A percentile compares a stretch with the other conserved stretches of the same genome.
Conservation (phyloP, 1,140 invertebrate genomes). For the Vanessa tameamea region DNA sequence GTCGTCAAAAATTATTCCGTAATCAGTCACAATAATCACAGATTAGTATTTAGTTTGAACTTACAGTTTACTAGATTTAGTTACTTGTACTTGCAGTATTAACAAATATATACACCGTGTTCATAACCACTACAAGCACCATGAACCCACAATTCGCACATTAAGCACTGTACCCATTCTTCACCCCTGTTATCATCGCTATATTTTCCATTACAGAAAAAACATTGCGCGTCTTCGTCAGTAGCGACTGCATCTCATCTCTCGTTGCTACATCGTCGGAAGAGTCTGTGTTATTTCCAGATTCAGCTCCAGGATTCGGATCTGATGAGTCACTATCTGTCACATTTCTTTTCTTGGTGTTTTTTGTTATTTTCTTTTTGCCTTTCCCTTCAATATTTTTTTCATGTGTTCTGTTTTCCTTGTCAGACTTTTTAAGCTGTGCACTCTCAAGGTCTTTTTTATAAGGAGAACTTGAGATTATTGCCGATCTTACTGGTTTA, state of each 20-base stretch:
- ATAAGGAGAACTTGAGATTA: conserved; percentile 10
- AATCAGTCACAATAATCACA: conserved; percentile 3
- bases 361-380: conserved; percentile 13
- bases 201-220: conserved; percentile 18
- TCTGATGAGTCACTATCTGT: conserved; percentile 8
- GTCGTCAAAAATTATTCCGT: too few relatives aligned
- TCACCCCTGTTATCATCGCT: conserved; percentile 6
- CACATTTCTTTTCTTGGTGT: conserved; percentile 5
- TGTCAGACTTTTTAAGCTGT: not conserved
- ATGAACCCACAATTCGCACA: not conserved
- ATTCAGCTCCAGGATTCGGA: not conserved
- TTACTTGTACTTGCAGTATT: not conserved
- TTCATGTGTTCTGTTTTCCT: not conserved
- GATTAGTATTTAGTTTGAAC: not conserved
- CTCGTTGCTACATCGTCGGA: conserved; percentile 13
- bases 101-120: not conserved
- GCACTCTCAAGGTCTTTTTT: not conserved
- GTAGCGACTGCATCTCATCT: conserved; percentile 13
- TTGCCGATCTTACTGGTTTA: too few relatives aligned
- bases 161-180: conserved; percentile 3
- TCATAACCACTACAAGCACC: not conserved
- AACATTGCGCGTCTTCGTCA: conserved; percentile 7
- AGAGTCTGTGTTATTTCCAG: conserved; percentile 14
- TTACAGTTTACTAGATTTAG: too few relatives aligned
- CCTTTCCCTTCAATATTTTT: conserved; percentile 7